Base-by-base conservation (phyloP, 2,113 vertebrate genomes). In the Mormoops blainvillei region DNA sequence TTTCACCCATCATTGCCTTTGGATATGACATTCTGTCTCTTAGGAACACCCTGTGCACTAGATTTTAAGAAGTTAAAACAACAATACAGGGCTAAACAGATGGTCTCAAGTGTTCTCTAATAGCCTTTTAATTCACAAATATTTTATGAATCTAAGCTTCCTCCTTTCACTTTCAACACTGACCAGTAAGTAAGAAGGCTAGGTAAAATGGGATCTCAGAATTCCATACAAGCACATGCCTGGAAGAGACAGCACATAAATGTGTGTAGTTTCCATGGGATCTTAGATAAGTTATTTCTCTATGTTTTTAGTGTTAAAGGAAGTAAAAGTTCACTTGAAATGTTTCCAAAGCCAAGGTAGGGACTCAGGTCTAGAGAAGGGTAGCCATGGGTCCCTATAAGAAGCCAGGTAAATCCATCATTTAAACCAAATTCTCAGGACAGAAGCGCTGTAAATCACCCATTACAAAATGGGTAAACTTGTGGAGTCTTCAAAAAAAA, bases 371-470 rank as follows among this genome's bases (percentile, higher is more conserved):
- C 45, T 77, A 76, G 43, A 92, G 70, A 67, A 2, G 1, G n/a
- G 48, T 68, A 58, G 8, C 58, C 26, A 93, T 8, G 38, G 61
- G 52, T 31, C 52, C 82, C 67, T 68, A 92, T 56, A 95, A 90
- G n/a, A 85, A 89, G 22, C 45, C 38, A 94, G 56, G 36, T 67
- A 89, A 94, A 83, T 86, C 86, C 19, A 93, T 67, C 67, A 91
- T 84, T 94, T 96, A 88, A 92, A 87, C 38, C 45, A 89, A 45
- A 83, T 45, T 89, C n/a, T n/a, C n/a, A n/a, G n/a, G n/a, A n/a
- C n/a, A n/a, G n/a, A n/a, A n/a, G n/a, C n/a, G n/a, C n/a, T n/a
- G n/a, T n/a, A n/a, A n/a, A n/a, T n/a, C n/a, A n/a, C n/a, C n/a
- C n/a, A n/a, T n/a, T n/a, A n/a, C n/a, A n/a, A n/a, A n/a, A n/a